Base-by-base conservation (phyloP, 1,140 invertebrate genomes). In the Monochamus saltuarius region DNA sequence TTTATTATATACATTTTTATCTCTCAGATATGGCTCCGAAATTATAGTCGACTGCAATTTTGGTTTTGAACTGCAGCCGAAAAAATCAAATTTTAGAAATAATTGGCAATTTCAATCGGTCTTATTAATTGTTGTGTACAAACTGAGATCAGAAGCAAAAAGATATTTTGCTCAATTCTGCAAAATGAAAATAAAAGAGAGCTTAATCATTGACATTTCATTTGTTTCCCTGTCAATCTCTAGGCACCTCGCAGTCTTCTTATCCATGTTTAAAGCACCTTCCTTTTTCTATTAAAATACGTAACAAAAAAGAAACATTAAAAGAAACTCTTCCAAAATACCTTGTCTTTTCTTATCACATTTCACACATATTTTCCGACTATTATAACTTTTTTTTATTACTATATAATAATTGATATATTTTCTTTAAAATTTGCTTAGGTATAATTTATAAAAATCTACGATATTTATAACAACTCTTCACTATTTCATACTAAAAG, bases 171-270 rank as follows among this genome's bases (percentile, higher is more conserved):
- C 53, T 16, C 42, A 42, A 51, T 49, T 61, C 50, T 59, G 36
- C 42, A 61, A 59, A 56, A 42, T 13, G 38, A 42, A 64, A 45
- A n/a, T 57, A 53, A 54, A 62, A 68, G 68, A 70, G 66, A 70
- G 66, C 64, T 68, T 56, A 61, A 51, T 55, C 64, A 65, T 65
- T 65, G 56, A 68, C 60, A 68, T 58, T 57, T 59, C 45, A 59
- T 57, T 63, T 53, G 39, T 65, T 56, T 53, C 56, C 42, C 61
- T 64, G 56, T 58, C 56, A 58, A 58, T 58, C 62, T 61, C 61
- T 67, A 73, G 71, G 71, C 71, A 73, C 71, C 71, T 61, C 68
- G 57, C 71, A 73, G 71, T 73, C 71, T 73, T 65, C 22, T 64
- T 69, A 62, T 62, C 54, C 42, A 52, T 62, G 51, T 64, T 57